phyloP scores from a whole-genome alignment of 2,113 vertebrate species.

The Ophthalmotilapia sp. region DNA sequence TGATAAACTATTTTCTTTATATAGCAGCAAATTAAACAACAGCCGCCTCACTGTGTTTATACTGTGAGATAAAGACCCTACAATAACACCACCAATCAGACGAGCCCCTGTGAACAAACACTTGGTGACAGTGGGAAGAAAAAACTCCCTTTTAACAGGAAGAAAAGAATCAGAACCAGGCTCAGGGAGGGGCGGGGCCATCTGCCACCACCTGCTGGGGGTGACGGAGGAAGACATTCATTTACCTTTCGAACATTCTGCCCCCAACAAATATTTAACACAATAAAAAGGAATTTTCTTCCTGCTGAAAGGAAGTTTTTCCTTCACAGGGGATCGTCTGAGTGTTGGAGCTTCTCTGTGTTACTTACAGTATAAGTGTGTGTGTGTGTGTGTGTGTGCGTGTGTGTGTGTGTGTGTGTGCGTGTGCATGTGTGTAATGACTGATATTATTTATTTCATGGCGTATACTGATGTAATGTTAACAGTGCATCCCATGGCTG shows the following conservation, averaged over 20 bases:
- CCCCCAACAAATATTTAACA: background rate
- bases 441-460: background rate
- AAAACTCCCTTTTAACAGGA: background rate
- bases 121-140: background rate
- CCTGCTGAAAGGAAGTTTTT: background rate
- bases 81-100: background rate
- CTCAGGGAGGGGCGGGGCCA: background rate
- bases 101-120: background rate
- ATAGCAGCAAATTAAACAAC: background rate
- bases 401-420: background rate
- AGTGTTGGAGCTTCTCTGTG: accelerated
- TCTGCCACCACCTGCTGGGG: background rate
- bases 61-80: background rate
- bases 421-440: background rate
- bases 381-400: background rate
- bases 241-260: background rate
- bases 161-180: background rate
- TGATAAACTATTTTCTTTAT: background rate
- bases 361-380: background rate
- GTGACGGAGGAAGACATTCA: background rate
- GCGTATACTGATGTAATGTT: background rate
- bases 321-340: background rate
- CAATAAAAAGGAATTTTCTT: background rate
- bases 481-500: background rate
- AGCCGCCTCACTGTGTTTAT: background rate